Evolutionary conservation across 2,888 invertebrate species (phyloP).

Genomic region (Drosophila borealis): DNA sequence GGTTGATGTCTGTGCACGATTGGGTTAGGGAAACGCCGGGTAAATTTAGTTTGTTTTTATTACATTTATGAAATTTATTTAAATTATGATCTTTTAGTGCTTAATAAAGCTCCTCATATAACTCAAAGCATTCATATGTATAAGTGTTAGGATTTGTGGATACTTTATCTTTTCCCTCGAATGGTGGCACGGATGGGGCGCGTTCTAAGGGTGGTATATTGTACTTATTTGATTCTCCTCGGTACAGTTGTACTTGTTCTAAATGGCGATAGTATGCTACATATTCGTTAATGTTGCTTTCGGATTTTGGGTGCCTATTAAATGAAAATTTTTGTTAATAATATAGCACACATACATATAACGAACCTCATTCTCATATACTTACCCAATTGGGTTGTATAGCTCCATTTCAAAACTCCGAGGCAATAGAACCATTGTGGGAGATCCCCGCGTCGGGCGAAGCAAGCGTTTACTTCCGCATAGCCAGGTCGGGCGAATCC

Average conservation of each 20-base stretch:
- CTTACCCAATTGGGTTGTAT: constrained; percentile 35
- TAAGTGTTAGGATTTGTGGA: constrained; percentile 8
- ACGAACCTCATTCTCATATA: no score
- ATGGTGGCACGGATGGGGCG: constrained; percentile 57
- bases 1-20: no score
- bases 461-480: constrained; percentile 55
- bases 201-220: constrained; percentile 60
- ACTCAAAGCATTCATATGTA: constrained; percentile 57
- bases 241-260: constrained; percentile 32
- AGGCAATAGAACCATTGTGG: constrained; percentile 60
- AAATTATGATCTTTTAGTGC: background rate
- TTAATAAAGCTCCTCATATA: constrained; percentile 61
- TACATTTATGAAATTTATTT: background rate
- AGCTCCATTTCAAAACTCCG: constrained; percentile 11
- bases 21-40: no score
- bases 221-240: constrained; percentile 49
- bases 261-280: constrained; percentile 43
- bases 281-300: constrained; percentile 44
- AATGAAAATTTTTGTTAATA: background rate
- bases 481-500: constrained; percentile 64
- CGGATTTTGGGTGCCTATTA: constrained; percentile 9
- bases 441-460: constrained; percentile 26
- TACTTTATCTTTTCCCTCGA: background rate
- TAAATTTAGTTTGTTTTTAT: no score
- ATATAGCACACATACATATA: background rate